phyloP scores from a whole-genome alignment of 1,140 invertebrate genomes.

The Drusus annulatus region DNA sequence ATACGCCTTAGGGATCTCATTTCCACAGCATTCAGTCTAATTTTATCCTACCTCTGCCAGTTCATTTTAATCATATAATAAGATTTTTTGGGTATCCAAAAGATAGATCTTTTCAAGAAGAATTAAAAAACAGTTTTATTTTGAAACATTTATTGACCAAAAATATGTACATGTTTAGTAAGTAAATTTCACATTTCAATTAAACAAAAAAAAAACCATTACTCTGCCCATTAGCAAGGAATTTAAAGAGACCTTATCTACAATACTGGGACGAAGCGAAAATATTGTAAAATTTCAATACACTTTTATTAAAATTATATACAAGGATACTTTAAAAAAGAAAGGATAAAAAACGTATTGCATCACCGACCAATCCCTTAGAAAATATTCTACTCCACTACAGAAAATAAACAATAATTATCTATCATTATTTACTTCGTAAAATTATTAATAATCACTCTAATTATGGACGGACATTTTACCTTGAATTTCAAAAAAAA shows the following conservation, averaged over 20 bases:
- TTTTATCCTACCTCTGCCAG: too few relatives aligned
- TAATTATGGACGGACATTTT: slow-evolving; percentile 7
- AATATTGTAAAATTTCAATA: too few relatives aligned
- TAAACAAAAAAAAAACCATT: background rate
- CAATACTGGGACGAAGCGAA: slow-evolving; percentile 4
- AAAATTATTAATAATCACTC: slow-evolving; percentile 46
- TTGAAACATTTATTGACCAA: slow-evolving; percentile 43
- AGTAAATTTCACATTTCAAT: slow-evolving; percentile 6
- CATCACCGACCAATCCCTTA: slow-evolving; percentile 53
- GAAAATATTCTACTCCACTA: slow-evolving; percentile 40
- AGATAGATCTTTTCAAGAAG: too few relatives aligned
- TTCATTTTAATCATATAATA: too few relatives aligned
- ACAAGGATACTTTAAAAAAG: slow-evolving; percentile 35
- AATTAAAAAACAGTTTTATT: background rate
- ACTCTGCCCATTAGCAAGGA: background rate
- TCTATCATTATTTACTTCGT: slow-evolving; percentile 37
- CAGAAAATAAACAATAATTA: slow-evolving; percentile 27
- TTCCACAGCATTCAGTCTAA: too few relatives aligned
- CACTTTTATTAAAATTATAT: slow-evolving; percentile 19
- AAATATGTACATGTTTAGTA: slow-evolving; percentile 40
- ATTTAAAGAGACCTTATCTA: background rate
- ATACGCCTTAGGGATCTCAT: too few relatives aligned
- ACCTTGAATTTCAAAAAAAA: background rate
- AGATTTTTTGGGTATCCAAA: too few relatives aligned
- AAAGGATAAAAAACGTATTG: slow-evolving; percentile 46